These are phyloP conservation scores for Microplitis manilae DNA, from an alignment of 2,888 invertebrate species.

Conservation along the genomic window DNA sequence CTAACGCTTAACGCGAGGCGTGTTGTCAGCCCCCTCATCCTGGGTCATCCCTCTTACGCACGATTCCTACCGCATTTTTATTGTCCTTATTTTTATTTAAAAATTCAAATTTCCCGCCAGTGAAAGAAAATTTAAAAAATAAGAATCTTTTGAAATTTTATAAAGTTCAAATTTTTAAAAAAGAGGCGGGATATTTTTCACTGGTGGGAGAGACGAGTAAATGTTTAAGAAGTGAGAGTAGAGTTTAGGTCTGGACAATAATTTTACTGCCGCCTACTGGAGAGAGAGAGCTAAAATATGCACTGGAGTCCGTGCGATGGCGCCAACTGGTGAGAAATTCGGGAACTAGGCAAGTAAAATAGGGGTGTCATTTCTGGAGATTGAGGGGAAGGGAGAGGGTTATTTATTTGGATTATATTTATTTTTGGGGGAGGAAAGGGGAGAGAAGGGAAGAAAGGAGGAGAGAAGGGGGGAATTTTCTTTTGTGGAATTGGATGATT, in stretches of 20 bases:
- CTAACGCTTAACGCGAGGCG: conserved; percentile 65
- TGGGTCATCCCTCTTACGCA: conserved; percentile 41
- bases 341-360: neutral
- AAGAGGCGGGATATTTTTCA: neutral
- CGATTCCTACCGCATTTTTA: neutral
- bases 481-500: no score
- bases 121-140: neutral
- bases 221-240: no score
- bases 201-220: neutral
- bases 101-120: neutral
- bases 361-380: neutral
- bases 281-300: neutral
- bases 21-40: conserved; percentile 66
- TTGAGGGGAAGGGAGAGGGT: no score
- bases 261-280: neutral
- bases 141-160: neutral
- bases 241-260: neutral
- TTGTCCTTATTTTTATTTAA: conserved; percentile 16
- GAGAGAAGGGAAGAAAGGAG: no score
- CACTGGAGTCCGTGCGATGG: neutral
- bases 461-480: no score
- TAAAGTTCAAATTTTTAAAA: neutral
- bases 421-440: no score
- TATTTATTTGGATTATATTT: no score
- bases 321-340: neutral